A percentile compares a stretch with the other conserved stretches of the same genome.
phyloP scores from a whole-genome alignment of 2,888 invertebrate species.

The Esperia sulphurella region DNA sequence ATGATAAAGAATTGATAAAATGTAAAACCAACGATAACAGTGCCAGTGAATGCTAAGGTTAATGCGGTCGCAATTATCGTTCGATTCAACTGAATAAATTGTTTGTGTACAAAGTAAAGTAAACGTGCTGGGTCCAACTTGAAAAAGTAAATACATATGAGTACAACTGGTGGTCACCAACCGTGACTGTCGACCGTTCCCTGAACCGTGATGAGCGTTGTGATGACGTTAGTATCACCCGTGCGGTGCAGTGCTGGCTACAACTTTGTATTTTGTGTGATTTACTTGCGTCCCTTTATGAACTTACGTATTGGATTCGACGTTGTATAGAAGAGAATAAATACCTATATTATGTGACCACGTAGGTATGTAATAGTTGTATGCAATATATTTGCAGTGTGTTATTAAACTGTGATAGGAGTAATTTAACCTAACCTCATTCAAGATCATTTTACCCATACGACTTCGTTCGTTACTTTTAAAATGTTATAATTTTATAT shows the following conservation, averaged over 20 bases:
- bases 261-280: background rate
- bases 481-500: no score
- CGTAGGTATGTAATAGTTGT: no score
- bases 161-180: conserved; percentile 47
- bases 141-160: conserved; percentile 9
- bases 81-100: background rate
- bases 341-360: no score
- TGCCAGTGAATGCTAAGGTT: background rate
- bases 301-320: no score
- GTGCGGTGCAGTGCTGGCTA: background rate
- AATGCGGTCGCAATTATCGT: background rate
- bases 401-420: no score
- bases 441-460: no score
- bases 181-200: conserved; percentile 46
- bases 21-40: no score
- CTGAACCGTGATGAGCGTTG: conserved; percentile 64
- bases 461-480: no score
- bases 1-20: no score
- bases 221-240: conserved; percentile 20
- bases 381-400: no score
- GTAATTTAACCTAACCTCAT: no score
- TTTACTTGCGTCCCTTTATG: background rate
- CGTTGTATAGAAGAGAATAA: no score
- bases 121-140: background rate
- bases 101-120: background rate